Evolutionary conservation across 2,113 vertebrate genomes (phyloP).

Genomic region (Phyllopteryx taeniolatus): DNA sequence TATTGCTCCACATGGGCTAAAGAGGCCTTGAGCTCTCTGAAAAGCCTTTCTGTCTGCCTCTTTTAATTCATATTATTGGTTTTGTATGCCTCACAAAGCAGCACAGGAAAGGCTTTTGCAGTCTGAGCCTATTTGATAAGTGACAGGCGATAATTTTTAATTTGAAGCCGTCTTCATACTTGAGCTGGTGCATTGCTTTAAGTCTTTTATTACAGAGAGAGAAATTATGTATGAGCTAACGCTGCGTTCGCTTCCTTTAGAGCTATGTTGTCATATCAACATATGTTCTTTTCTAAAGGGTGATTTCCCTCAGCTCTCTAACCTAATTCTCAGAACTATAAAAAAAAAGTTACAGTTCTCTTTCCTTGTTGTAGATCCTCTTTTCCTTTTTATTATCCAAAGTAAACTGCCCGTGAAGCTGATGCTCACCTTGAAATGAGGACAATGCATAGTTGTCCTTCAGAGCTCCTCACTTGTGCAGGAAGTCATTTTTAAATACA

Average conservation of each 20-base stretch:
- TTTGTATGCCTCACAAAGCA: not conserved
- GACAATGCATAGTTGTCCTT: conserved; percentile 31
- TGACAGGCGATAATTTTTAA: conserved; percentile 15
- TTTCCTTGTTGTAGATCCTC: not conserved
- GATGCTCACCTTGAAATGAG: conserved; percentile 41
- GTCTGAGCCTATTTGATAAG: conserved; percentile 13
- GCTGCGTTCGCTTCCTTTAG: conserved; percentile 40
- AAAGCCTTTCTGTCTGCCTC: not conserved
- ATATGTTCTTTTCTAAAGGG: not conserved
- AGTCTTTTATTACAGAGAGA: conserved; percentile 35
- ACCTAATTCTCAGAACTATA: not conserved
- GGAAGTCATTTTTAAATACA: not conserved
- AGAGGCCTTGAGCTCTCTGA: conserved; percentile 20
- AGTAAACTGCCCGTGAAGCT: conserved; percentile 26
- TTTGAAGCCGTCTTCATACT: conserved; percentile 30
- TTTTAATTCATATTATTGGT: conserved; percentile 5
- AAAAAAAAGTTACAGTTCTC: not conserved
- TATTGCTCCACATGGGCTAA: conserved; percentile 23
- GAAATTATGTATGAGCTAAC: conserved; percentile 45
- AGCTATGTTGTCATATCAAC: conserved; percentile 16
- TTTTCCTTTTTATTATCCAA: conserved; percentile 14
- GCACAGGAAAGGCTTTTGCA: conserved; percentile 6
- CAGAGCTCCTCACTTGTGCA: conserved; percentile 2
- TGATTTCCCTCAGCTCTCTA: not conserved
- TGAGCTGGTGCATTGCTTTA: conserved; percentile 17